phyloP scores from a whole-genome alignment of 2,888 invertebrate genomes.

The Ichneumon xanthorius region DNA sequence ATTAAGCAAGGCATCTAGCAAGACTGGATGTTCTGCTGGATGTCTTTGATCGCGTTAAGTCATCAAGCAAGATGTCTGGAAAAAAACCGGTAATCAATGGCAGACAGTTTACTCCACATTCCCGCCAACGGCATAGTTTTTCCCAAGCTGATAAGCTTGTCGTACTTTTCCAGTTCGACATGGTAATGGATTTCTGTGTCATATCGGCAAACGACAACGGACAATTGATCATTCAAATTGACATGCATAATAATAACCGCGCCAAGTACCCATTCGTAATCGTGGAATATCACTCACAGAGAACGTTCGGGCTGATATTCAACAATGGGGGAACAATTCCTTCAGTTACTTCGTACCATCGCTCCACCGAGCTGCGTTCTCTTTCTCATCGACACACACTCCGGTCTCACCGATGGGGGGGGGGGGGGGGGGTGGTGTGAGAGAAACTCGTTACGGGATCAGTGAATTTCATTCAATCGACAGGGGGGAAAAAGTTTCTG shows the following conservation, averaged over 20 bases:
- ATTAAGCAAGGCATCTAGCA: too few species aligned
- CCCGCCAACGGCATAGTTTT: not conserved
- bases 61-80: too few species aligned
- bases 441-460: constrained; percentile 4
- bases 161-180: not conserved
- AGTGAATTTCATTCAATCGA: not conserved
- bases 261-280: not conserved
- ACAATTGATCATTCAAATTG: constrained; percentile 17
- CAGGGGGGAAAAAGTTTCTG: not conserved
- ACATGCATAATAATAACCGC: not conserved
- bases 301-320: not conserved
- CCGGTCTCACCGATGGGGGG: not conserved
- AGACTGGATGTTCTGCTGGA: too few species aligned
- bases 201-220: not conserved
- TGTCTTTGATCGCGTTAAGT: too few species aligned
- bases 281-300: not conserved
- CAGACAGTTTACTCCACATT: not conserved
- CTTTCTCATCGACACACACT: not conserved
- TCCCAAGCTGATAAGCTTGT: not conserved
- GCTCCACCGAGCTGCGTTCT: not conserved
- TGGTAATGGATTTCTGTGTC: constrained; percentile 1
- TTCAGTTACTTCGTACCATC: not conserved
- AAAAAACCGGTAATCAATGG: not conserved
- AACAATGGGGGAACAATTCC: constrained; percentile 3
- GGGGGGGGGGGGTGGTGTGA: not conserved